A percentile compares a stretch with the other conserved stretches of the same genome.
phyloP scores from a whole-genome alignment of 2,113 vertebrate species.

The Phylloscopus trochilus region DNA sequence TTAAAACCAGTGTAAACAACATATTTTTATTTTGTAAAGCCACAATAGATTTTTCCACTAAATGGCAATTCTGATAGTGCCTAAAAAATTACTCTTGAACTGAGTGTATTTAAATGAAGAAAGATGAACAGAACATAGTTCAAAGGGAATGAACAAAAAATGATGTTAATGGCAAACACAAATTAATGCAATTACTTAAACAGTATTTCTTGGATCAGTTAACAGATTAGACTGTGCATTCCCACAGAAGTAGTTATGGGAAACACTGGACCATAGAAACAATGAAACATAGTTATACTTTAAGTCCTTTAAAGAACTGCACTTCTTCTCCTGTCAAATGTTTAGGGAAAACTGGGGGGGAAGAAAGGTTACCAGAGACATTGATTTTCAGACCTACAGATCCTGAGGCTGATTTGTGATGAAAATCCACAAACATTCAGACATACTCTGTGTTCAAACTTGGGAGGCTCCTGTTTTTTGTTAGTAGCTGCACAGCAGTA shows the following conservation, averaged over 20 bases:
- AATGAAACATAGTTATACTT: neutral
- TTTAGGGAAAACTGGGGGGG: neutral
- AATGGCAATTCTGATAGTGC: neutral
- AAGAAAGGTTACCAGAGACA: neutral
- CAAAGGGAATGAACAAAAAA: neutral
- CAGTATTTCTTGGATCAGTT: neutral
- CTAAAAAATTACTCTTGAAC: neutral
- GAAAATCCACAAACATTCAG: neutral
- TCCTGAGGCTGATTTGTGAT: neutral
- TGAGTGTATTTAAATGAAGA: neutral
- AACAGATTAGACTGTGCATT: neutral
- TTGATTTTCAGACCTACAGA: neutral
- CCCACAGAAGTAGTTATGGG: neutral
- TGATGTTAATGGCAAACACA: neutral
- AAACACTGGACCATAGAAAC: neutral
- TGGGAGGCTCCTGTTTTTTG: neutral
- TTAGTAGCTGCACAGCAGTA: neutral
- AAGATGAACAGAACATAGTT: neutral
- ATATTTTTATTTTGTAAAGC: constrained; percentile 29
- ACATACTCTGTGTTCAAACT: neutral
- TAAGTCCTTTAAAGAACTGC: neutral
- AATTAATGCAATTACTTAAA: neutral
- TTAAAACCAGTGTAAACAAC: constrained; percentile 1
- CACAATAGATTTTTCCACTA: constrained; percentile 16
- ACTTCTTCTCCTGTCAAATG: neutral